A percentile compares a stretch with the other conserved stretches of the same genome.
These are phyloP conservation scores for Pempheris klunzingeri DNA, from an alignment of 2,797 vertebrate genomes.

Conservation along the genomic window DNA sequence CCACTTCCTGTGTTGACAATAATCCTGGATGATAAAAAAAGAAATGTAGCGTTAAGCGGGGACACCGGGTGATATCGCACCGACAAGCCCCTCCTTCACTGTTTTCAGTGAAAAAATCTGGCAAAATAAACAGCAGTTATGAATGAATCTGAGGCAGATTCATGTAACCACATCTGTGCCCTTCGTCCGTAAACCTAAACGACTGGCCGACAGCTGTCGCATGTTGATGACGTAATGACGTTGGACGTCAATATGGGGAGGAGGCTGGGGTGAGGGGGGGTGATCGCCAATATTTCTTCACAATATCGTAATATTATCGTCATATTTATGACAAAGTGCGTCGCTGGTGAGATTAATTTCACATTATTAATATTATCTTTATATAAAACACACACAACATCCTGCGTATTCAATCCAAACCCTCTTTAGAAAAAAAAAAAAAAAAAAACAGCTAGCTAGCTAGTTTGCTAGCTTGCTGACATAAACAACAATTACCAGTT, in stretches of 20 bases:
- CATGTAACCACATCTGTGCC: slow-evolving; percentile 32
- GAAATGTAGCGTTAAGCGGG: background rate
- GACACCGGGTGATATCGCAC: background rate
- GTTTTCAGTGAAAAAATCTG: background rate
- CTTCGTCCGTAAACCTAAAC: slow-evolving; percentile 44
- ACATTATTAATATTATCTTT: background rate
- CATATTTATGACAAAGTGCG: too few species aligned
- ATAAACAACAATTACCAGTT: background rate
- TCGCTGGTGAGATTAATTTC: background rate
- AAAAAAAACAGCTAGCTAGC: too few species aligned
- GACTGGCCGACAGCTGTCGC: slow-evolving; percentile 56
- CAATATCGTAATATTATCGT: background rate
- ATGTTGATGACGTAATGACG: slow-evolving; percentile 55
- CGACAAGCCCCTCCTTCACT: background rate
- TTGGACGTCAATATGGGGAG: background rate
- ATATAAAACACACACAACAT: background rate
- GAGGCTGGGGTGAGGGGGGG: background rate
- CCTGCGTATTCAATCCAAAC: background rate
- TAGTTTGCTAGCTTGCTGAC: background rate
- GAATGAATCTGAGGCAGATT: background rate
- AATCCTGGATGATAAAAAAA: background rate
- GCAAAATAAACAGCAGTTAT: accelerated
- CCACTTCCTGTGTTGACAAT: background rate
- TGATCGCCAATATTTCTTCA: background rate
- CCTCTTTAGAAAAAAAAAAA: too few species aligned